These are phyloP conservation scores for Corythornis madagascariensis DNA, from an alignment of 2,113 vertebrate species.

Conservation along the genomic window DNA sequence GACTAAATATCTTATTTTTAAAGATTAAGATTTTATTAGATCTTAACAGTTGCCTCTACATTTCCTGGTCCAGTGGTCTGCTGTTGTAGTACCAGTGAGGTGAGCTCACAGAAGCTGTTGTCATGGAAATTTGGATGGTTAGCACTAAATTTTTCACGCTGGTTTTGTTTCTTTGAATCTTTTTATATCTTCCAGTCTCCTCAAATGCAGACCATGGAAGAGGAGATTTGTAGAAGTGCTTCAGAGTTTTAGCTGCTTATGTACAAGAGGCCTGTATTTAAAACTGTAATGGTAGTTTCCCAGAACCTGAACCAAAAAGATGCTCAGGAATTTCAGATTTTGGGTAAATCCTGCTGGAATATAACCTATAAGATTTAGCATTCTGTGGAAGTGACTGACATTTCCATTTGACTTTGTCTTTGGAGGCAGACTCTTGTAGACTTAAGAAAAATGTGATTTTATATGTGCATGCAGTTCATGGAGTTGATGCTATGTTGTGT, in stretches of 20 bases:
- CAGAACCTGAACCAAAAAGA: background rate
- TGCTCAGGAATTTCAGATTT: background rate
- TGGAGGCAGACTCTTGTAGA: background rate
- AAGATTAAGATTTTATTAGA: background rate
- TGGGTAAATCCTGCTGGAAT: background rate
- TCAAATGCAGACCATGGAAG: background rate
- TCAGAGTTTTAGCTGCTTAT: background rate
- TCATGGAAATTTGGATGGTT: conserved; percentile 35
- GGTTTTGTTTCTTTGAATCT: conserved; percentile 33
- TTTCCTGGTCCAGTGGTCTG: background rate
- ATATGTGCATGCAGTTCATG: background rate
- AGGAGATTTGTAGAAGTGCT: conserved; percentile 7
- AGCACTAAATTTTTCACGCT: conserved; percentile 1
- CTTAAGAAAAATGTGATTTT: background rate
- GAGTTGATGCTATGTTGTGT: background rate
- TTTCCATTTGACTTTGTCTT: background rate
- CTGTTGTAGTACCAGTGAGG: background rate
- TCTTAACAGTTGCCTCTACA: background rate
- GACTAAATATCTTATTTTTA: background rate
- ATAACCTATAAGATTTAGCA: background rate
- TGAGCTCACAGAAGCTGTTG: background rate
- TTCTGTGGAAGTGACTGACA: background rate
- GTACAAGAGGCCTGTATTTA: background rate
- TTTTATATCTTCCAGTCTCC: conserved; percentile 6
- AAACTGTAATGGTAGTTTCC: background rate